These are phyloP conservation scores for Cryptocheilus praepositus DNA, from an alignment of 2,888 invertebrate genomes.

Conservation along the genomic window DNA sequence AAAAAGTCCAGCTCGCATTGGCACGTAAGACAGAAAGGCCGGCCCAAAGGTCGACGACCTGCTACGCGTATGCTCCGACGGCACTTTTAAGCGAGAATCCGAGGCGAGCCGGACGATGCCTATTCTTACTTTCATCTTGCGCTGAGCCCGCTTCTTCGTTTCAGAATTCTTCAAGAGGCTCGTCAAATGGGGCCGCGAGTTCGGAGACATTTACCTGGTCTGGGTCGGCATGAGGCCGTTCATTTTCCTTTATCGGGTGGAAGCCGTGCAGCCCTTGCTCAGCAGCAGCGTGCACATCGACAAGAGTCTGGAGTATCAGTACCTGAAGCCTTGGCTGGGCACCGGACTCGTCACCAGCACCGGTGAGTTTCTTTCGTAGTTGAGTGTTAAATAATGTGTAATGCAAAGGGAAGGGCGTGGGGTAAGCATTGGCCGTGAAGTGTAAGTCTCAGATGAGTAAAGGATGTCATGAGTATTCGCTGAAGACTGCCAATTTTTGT, in stretches of 20 bases:
- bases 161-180: slow-evolving; percentile 70
- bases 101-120: background rate
- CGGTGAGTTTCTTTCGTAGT: slow-evolving; percentile 59
- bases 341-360: slow-evolving; percentile 68
- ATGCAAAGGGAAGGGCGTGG: no score
- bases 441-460: no score
- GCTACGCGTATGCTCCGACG: background rate
- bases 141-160: slow-evolving; percentile 21
- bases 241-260: slow-evolving; percentile 67
- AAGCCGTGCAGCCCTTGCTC: slow-evolving; percentile 69
- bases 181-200: slow-evolving; percentile 62
- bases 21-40: no score
- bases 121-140: background rate
- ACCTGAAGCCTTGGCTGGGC: slow-evolving; percentile 70
- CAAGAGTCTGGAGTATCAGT: slow-evolving; percentile 71
- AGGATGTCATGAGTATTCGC: no score
- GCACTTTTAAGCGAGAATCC: no score
- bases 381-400: background rate
- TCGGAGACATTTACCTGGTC: slow-evolving; percentile 67
- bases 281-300: slow-evolving; percentile 70
- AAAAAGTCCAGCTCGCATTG: slow-evolving; percentile 30
- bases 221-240: slow-evolving; percentile 72
- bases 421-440: no score
- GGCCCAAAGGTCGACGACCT: slow-evolving; percentile 26
- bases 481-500: no score